phyloP scores from a whole-genome alignment of 2,797 vertebrate genomes.

The Scomberomorus guttatus region DNA sequence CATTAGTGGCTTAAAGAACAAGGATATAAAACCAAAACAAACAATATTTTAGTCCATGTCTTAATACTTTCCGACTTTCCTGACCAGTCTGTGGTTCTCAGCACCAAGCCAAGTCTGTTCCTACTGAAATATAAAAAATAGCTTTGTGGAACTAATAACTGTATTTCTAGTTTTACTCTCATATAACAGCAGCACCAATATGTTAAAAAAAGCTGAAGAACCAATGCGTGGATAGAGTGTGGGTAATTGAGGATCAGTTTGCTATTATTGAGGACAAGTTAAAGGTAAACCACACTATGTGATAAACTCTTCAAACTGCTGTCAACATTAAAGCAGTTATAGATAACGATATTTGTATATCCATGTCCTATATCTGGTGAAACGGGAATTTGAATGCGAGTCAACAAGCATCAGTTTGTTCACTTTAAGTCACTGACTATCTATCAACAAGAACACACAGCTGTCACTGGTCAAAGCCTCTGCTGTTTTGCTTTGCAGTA shows the following conservation, averaged over 20 bases:
- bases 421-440: slow-evolving; percentile 2
- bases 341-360: slow-evolving; percentile 11
- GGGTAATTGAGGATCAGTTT: neutral
- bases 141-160: too few species aligned
- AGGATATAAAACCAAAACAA: neutral
- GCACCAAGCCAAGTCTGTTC: too few species aligned
- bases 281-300: neutral
- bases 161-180: neutral
- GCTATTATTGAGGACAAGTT: neutral
- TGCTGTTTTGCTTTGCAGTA: neutral
- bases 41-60: too few species aligned
- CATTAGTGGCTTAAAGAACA: neutral
- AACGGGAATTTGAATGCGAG: slow-evolving; percentile 21
- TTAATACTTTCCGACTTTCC: neutral
- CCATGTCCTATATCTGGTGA: neutral
- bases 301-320: neutral
- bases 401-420: slow-evolving; percentile 2
- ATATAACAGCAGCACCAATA: neutral
- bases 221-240: neutral
- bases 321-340: neutral
- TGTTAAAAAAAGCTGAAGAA: neutral
- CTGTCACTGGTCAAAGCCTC: neutral
- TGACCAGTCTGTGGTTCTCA: neutral
- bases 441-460: neutral
- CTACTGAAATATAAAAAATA: neutral